Conservation (phyloP, 2,888 invertebrate genomes). For the Philaethria dido region DNA sequence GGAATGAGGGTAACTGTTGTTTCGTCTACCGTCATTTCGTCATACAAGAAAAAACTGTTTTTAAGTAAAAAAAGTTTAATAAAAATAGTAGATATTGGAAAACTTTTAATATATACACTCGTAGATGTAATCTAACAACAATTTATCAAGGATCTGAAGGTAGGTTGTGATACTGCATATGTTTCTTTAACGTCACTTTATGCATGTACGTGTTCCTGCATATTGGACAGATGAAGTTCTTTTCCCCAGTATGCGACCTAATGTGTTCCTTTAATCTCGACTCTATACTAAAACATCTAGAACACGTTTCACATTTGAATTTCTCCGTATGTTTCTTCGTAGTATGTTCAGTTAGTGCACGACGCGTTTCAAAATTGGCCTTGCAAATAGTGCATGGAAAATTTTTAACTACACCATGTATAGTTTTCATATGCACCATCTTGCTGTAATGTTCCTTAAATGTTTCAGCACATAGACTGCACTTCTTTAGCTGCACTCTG, state of each 20-base stretch:
- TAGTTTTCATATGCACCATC: slow-evolving; percentile 56
- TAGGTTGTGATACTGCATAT: slow-evolving; percentile 64
- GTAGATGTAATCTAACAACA: too few relatives aligned
- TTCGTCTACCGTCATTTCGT: too few relatives aligned
- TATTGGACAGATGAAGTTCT: slow-evolving; percentile 65
- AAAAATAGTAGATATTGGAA: neutral
- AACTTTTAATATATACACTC: too few relatives aligned
- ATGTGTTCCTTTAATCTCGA: slow-evolving; percentile 73
- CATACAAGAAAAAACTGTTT: too few relatives aligned
- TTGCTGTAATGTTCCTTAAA: slow-evolving; percentile 65
- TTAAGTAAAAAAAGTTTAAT: too few relatives aligned
- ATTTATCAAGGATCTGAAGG: neutral
- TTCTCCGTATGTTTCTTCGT: slow-evolving; percentile 68
- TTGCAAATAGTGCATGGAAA: slow-evolving; percentile 60
- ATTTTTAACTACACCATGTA: slow-evolving; percentile 55
- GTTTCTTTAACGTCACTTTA: slow-evolving; percentile 66
- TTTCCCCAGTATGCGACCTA: slow-evolving; percentile 68
- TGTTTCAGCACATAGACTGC: slow-evolving; percentile 54
- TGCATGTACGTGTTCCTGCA: slow-evolving; percentile 74
- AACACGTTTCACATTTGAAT: slow-evolving; percentile 71
- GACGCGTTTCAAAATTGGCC: slow-evolving; percentile 51
- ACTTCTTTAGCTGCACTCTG: slow-evolving; percentile 53
- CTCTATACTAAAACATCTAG: slow-evolving; percentile 70
- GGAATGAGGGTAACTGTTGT: too few relatives aligned
- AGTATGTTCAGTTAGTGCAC: slow-evolving; percentile 59